Percentiles rank a stretch among this genome's conserved stretches.
phyloP scores from a whole-genome alignment of 2,888 invertebrate genomes.

The Agrochola circellaris region DNA sequence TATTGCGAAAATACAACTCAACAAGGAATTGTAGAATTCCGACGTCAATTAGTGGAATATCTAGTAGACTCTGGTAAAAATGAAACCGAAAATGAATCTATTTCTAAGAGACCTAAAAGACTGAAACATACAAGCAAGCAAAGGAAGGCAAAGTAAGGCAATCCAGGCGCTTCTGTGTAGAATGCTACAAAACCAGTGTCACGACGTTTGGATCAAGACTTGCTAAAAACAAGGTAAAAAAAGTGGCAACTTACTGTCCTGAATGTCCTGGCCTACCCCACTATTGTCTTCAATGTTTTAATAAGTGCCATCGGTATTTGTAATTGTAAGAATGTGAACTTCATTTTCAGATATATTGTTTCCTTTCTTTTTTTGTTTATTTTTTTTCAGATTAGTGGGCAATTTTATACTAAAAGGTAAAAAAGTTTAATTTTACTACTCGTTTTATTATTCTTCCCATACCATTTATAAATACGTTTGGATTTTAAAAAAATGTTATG shows the following conservation, averaged over 20 bases:
- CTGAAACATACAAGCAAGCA: not conserved
- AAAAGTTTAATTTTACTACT: constrained; percentile 1
- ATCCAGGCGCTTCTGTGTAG: constrained; percentile 15
- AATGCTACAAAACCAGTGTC: constrained; percentile 63
- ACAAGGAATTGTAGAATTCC: constrained; percentile 7
- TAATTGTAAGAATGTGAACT: constrained; percentile 13
- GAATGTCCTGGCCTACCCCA: constrained; percentile 17
- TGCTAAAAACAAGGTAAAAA: constrained; percentile 68
- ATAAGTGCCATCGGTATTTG: constrained; percentile 55
- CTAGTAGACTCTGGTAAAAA: constrained; percentile 6
- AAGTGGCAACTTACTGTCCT: constrained; percentile 62
- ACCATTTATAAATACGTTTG: constrained; percentile 8
- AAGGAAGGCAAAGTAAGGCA: constrained; percentile 1
- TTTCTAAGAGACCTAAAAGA: constrained; percentile 4
- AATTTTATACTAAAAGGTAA: not conserved
- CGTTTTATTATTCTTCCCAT: constrained; percentile 18
- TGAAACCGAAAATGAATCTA: not conserved
- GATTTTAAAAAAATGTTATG: constrained; percentile 8
- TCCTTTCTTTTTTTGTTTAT: not conserved
- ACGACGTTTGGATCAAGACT: constrained; percentile 54
- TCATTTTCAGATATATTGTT: constrained; percentile 4
- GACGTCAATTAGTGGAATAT: constrained; percentile 15
- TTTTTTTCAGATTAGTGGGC: no score
- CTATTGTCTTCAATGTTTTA: constrained; percentile 39
- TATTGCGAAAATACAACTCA: constrained; percentile 41